Evolutionary conservation across 2,888 invertebrate genomes (phyloP).

Genomic region (Zonitis immaculata): DNA sequence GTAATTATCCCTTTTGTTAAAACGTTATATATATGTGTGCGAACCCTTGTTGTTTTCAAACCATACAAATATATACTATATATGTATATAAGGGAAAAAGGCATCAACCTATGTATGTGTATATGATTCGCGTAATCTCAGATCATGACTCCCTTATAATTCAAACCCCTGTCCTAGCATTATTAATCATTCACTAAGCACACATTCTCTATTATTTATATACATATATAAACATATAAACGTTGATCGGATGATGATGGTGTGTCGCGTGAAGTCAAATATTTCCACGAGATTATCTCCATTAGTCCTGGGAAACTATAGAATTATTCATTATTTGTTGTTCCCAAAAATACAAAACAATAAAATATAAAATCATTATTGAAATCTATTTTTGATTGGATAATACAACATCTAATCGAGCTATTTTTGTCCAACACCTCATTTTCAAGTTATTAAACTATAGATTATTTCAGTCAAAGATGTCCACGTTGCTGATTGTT

Average conservation of each 20-base stretch:
- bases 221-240: too few relatives aligned
- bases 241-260: slow-evolving; percentile 33
- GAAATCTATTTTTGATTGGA: slow-evolving; percentile 44
- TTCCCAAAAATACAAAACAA: background rate
- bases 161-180: slow-evolving; percentile 26
- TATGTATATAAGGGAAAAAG: slow-evolving; percentile 31
- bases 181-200: slow-evolving; percentile 38
- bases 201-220: slow-evolving; percentile 36
- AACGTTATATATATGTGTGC: too few relatives aligned
- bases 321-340: background rate
- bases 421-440: too few relatives aligned
- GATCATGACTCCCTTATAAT: slow-evolving; percentile 32
- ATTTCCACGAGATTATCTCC: slow-evolving; percentile 29
- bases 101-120: slow-evolving; percentile 22
- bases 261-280: slow-evolving; percentile 34
- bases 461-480: too few relatives aligned
- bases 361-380: background rate
- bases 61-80: slow-evolving; percentile 37
- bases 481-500: too few relatives aligned
- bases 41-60: slow-evolving; percentile 37
- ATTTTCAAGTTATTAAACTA: too few relatives aligned
- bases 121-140: slow-evolving; percentile 43
- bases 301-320: slow-evolving; percentile 19
- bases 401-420: too few relatives aligned
- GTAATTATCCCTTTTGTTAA: slow-evolving; percentile 44